These are phyloP conservation scores for Yponomeuta cagnagella DNA, from an alignment of 2,888 invertebrate species.

Conservation along the genomic window DNA sequence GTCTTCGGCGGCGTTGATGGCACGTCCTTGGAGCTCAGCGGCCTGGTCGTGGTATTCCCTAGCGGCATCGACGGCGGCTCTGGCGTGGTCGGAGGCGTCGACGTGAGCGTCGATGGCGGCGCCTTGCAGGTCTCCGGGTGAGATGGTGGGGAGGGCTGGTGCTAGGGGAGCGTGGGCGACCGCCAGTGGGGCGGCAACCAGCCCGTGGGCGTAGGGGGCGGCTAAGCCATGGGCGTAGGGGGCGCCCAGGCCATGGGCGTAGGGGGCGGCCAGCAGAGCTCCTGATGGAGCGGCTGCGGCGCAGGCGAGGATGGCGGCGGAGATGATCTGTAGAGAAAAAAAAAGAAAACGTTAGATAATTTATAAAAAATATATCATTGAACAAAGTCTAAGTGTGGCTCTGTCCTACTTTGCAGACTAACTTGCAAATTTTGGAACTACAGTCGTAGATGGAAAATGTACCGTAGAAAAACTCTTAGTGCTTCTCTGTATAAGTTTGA, in stretches of 20 bases:
- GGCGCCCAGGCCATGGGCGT: conserved; percentile 45
- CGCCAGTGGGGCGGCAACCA: conserved; percentile 35
- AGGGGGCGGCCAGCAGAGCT: conserved; percentile 41
- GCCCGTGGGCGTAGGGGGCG: conserved; percentile 30
- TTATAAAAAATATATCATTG: not conserved
- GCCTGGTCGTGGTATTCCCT: conserved; percentile 67
- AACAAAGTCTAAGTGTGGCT: not conserved
- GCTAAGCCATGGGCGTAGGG: conserved; percentile 40
- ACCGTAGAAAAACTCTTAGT: not conserved
- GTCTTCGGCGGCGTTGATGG: conserved; percentile 66
- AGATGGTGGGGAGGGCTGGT: conserved; percentile 57
- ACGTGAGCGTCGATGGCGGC: conserved; percentile 68
- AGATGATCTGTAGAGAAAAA: conserved; percentile 61
- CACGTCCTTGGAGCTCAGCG: conserved; percentile 60
- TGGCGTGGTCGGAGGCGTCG: conserved; percentile 62
- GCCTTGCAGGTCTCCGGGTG: conserved; percentile 58
- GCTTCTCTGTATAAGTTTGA: not conserved
- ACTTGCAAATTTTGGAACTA: not conserved
- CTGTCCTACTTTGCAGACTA: not conserved
- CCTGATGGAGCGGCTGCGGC: conserved; percentile 27
- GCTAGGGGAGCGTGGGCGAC: conserved; percentile 28
- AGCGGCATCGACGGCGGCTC: conserved; percentile 60
- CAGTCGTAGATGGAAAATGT: no score
- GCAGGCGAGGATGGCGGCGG: conserved; percentile 44
- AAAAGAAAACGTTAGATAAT: not conserved